Evolutionary conservation across 2,797 vertebrate species (phyloP), one percentile per base, ranked within the genome.

Genomic region (Taenioides sp.): DNA sequence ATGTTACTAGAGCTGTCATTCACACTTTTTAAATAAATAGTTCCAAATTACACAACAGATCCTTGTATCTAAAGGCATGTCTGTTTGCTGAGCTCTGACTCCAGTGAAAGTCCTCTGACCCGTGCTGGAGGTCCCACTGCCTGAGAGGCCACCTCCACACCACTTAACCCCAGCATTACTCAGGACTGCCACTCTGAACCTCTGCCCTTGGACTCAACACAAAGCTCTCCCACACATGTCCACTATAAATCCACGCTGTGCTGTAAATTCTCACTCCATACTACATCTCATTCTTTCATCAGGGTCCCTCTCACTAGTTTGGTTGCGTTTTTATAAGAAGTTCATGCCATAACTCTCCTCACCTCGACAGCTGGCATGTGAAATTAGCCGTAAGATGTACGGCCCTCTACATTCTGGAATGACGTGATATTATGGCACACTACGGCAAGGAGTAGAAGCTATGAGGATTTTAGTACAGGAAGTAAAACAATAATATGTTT

Each of bases 121-220:
- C 73, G 10, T 77, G 73, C 67, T 75, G 58, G 75, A 78, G 67
- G 69, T 65, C 68, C 72, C 23, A 55, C 80, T 71, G 77, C 84
- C 71, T 73, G 76, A 84, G 84, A 85, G 85, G 73, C 80, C 86
- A 84, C 73, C 89, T 85, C 80, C 74, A 72, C 78, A 80, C 80
- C 77, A 88, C 88, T 91, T 91, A 88, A 88, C 89, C 87, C 79
- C 69, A 69, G 66, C 61, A 68, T 54, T 67, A 75, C 73, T 73
- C 83, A 59, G 72, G 75, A 40, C 67, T 37, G 61, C 57, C 66
- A 75, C 52, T 49, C 23, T 66, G 22, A 67, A 7, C 74, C 76
- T 80, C 67, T 49, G 71, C 80, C 61, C 65, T 82, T 74, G 65
- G 69, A 74, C 67, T 81, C 70, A 81, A 43, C 63, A 62, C 83